Evolutionary conservation across 1,140 invertebrate genomes (phyloP), one percentile per base, ranked within the genome.

Genomic region (Euborellia annulipes): DNA sequence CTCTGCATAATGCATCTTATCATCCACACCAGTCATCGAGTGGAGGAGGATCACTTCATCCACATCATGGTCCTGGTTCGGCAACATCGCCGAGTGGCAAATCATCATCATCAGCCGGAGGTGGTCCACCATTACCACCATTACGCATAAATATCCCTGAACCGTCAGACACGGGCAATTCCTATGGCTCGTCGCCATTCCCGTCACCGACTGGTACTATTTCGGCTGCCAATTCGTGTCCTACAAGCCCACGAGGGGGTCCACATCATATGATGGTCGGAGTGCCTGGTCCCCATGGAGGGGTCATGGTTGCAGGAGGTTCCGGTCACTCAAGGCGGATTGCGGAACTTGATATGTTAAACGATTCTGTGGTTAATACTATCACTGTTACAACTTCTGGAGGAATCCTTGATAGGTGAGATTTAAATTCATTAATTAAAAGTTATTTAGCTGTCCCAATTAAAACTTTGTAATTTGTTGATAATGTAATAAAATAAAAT

Each of bases 171-270:
- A 27, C 23, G 4, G 72, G 77, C 36, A 78, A 81, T 47, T 75
- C 55, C 36, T 63, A 61, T 50, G 67, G 70, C 50, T 64, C 78
- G 52, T 93, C 88, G 62, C 92, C 92, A 8, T 90, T 91, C 58
- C 88, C 90, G 34, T 96, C 92, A 39, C 90, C 89, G 32, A 93
- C 88, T 66, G 65, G 76, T 52, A 80, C 77, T 27, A 76, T 79
- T 47, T 78, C 85, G 62, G 84, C 87, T 52, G 80, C 87, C 23
- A 96, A 96, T 67, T 96, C 91, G 51, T 96, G 92, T 71, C 92
- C 93, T 41, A 88, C 91, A 51, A 96, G 91, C 71, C 93, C 91
- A 19, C 75, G 91, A 40, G 76, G 79, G 41, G 54, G 58, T 34
- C 46, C 59, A 60, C 43, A 4, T 27, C 23, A 27, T 27, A 11